Evolutionary conservation across 2,113 vertebrate genomes (phyloP), one percentile per base, ranked within the genome.

Genomic region (Brevimyrus niger): DNA sequence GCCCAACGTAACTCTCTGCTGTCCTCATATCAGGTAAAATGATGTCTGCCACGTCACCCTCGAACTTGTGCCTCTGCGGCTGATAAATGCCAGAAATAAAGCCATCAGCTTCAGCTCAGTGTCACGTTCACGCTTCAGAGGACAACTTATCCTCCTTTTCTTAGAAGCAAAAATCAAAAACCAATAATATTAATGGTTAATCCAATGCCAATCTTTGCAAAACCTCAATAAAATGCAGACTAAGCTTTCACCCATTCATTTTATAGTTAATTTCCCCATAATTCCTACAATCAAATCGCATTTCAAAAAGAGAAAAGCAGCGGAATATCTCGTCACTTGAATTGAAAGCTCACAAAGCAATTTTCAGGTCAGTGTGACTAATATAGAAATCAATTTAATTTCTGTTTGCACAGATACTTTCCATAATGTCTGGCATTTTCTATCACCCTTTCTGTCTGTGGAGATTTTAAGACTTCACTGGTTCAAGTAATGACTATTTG

Each of bases 381-480:
- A 86, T 51, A 86, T 31, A 51, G 47, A 86, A 86, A 86, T 86
- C 48, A 86, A 86, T 51, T 86, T 48, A 86, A 86, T 31, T 51
- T 86, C 85, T 86, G 48, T 86, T 86, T 86, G 85, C 46, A 86
- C 85, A 35, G 85, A 31, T 51, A 51, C 21, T 35, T 51, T 51
- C 85, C 85, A 27, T 47, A 48, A 27, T n/a, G 8, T 3, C 46
- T 51, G n/a, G 46, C n/a, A 51, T 86, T 87, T 86, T 86, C n/a
- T 48, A 82, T 44, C 15, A 84, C 44, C 73, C 4, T 42, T 27
- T 55, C 31, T 53, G 85, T 87, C 85, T 87, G 17, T 53, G n/a
- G n/a, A 87, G 27, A 86, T 35, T 53, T 17, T 84, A 23, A n/a
- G 50, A 87, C 85, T 35, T 87, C 85, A 87, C 48, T 53, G 44